A percentile compares a stretch with the other conserved stretches of the same genome.
Evolutionary conservation across 2,888 invertebrate genomes (phyloP).

Genomic region (Xestia rhomboidea): DNA sequence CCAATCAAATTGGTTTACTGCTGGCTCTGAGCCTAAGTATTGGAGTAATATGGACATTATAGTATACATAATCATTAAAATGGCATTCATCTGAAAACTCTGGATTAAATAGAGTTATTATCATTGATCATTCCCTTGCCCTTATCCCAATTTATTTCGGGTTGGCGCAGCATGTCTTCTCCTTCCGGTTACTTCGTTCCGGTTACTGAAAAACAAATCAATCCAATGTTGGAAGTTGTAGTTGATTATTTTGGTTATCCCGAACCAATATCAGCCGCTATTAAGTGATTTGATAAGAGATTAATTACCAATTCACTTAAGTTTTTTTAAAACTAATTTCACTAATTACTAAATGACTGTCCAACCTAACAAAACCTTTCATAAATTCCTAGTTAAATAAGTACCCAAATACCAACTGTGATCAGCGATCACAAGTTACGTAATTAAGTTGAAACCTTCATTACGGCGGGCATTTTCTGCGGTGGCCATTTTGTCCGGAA

Average conservation of each 20-base stretch:
- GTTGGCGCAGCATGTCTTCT: no score
- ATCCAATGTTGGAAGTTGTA: neutral
- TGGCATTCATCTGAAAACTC: neutral
- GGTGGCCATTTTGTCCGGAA: constrained; percentile 40
- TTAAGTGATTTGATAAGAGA: neutral
- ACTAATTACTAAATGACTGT: neutral
- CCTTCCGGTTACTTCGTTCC: no score
- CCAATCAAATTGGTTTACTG: constrained; percentile 3
- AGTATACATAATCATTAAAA: neutral
- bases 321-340: neutral
- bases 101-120: neutral
- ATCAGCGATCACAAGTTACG: constrained; percentile 23
- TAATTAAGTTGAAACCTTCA: constrained; percentile 49
- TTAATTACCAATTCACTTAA: neutral
- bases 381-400: constrained; percentile 15
- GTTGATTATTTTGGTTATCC: neutral
- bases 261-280: neutral
- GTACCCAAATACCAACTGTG: constrained; percentile 21
- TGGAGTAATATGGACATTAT: neutral
- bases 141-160: no score
- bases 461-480: constrained; percentile 38
- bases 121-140: no score
- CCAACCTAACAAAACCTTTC: constrained; percentile 1
- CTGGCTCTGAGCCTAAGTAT: neutral
- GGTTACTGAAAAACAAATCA: neutral